Percentiles rank a stretch among this genome's conserved stretches.
Evolutionary conservation across 2,888 invertebrate species (phyloP).

Genomic region (Heliconius erato): DNA sequence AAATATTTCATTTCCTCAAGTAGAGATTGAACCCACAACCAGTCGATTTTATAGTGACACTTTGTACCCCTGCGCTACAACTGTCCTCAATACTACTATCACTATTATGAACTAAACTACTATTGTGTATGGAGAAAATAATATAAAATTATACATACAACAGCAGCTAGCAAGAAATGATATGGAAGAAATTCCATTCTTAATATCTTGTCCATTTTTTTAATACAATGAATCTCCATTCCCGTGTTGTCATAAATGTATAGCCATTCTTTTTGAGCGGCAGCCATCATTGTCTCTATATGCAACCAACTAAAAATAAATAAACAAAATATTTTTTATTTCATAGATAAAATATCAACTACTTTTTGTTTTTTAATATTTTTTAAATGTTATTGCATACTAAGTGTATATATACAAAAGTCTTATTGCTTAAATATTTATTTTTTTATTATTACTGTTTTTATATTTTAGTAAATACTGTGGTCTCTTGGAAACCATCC

Average conservation of each 20-base stretch:
- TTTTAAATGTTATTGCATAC: no score
- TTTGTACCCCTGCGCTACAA: no score
- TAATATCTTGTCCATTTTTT: conserved; percentile 91
- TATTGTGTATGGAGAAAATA: no score
- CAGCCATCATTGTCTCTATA: conserved; percentile 98
- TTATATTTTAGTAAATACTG: no score
- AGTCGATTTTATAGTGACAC: background rate
- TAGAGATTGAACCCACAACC: background rate
- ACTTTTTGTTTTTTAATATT: background rate
- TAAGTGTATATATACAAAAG: no score
- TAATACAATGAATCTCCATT: conserved; percentile 98
- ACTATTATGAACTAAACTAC: no score
- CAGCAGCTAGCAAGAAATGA: conserved; percentile 96
- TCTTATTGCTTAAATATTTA: no score
- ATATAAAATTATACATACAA: conserved; percentile 84
- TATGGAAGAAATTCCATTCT: conserved; percentile 98
- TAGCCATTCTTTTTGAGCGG: conserved; percentile 98
- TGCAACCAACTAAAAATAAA: conserved; percentile 91
- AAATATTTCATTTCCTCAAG: background rate
- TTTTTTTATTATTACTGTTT: no score
- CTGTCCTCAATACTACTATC: no score
- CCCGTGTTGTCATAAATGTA: conserved; percentile 99
- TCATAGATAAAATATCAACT: background rate
- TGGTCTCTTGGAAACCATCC: no score
- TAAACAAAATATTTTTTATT: background rate